Base-by-base conservation (phyloP, 1,140 invertebrate genomes). In the Scaptomyza montana region DNA sequence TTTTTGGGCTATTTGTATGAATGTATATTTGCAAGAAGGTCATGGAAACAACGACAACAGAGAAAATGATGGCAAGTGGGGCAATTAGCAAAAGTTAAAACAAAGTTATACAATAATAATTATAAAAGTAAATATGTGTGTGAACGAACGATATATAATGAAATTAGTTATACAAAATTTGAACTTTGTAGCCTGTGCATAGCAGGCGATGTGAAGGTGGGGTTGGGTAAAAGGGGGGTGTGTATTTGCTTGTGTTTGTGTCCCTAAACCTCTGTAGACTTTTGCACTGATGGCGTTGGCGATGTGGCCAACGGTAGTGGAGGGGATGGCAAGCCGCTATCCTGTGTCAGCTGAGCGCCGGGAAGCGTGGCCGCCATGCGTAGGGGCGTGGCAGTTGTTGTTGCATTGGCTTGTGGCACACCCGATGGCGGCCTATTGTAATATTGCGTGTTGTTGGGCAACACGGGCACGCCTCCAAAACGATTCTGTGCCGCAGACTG, bases 201-300 rank as follows among this genome's bases (percentile, higher is more conserved):
- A n/a, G 49, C 19, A 47, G 55, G 56, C 72, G 66, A 50, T 50
- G 63, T 21, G 66, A 53, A 54, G 63, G 30, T 56, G 41, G 54
- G 19, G 59, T 46, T 54, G 16, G 66, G 47, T 55, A 25, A 39
- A 61, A 54, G 72, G 47, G 33, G 39, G 66, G 63, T 80, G 65
- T 53, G 39, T 63, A 39, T 55, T 28, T 77, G 39, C 64, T 45
- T 51, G 46, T 55, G 43, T n/a, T 28, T 56, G 60, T 59, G 70
- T 43, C 55, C 16, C 76, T 90, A 92, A 33, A 92, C 91, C 80
- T 92, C 91, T 10, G 91, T 92, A 64, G 91, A 92, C 66, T 85
- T 90, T 71, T 92, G 90, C 47, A 86, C 80, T 8, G 89, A 92
- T 19, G 90, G 90, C 10, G 89, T 85, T 47, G 91, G 91, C 39